Evolutionary conservation across 1,140 invertebrate species (phyloP), one percentile per base, ranked within the genome.

Genomic region (Sycobia sp.): DNA sequence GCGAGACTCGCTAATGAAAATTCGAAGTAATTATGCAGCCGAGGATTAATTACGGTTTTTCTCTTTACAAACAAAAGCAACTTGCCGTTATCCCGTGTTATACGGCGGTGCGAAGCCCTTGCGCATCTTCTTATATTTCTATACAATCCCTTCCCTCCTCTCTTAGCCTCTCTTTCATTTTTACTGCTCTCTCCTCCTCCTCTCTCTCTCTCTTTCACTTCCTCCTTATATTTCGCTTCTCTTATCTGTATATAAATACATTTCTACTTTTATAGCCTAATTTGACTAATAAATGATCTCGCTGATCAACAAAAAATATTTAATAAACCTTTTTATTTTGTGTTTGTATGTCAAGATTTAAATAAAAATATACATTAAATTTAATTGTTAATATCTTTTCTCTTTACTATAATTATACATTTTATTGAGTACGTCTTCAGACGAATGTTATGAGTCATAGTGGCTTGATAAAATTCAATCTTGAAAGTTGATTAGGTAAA

Each of bases 11-110:
- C 53, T 56, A 56, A 56, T 56, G 53, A 56, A 56, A 43, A 44
- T 39, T 56, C 53, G 53, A 44, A 56, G n/a, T 56, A 56, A 56
- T 56, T 56, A 56, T 56, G 53, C 53, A 56, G 41, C 25, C 25
- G 53, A 44, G 53, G 53, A 56, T 56, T 44, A 43, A 56, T 56
- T 56, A 56, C 38, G 53, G 27, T 56, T 56, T 56, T 56, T 56
- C 39, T 39, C 44, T 56, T 56, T 32, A 27, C 14, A 56, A 56
- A 56, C 53, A 56, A 44, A 44, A 44, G 38, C 53, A 13, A 32
- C 22, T 22, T 34, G 29, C 23, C 44, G 7, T 10, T 22, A 13
- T 23, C 11, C 44, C 14, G 23, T 14, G 14, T n/a, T n/a, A n/a
- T 47, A 16, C 47, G 14, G 14, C 7, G n/a, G 14, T 16, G 47